A percentile compares a stretch with the other conserved stretches of the same genome.
Evolutionary conservation across 2,113 vertebrate species (phyloP).

Genomic region (Plestiodon gilberti): DNA sequence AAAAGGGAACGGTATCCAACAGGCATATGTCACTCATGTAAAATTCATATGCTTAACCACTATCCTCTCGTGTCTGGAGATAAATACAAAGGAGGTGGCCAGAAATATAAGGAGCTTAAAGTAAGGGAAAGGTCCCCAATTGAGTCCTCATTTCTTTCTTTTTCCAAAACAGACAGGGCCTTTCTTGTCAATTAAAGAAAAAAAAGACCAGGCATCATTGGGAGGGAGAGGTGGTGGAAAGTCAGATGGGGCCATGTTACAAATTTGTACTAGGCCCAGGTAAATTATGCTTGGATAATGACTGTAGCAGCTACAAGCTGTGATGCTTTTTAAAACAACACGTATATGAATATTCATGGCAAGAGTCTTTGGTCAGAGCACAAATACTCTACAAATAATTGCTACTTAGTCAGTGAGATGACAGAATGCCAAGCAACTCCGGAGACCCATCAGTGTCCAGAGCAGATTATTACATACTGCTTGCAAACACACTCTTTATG

Average conservation of each 20-base stretch:
- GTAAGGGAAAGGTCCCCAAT: neutral
- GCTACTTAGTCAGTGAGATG: constrained; percentile 18
- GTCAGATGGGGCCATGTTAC: too few relatives aligned
- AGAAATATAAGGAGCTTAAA: neutral
- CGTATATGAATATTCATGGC: neutral
- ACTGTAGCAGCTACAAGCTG: neutral
- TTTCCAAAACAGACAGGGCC: neutral
- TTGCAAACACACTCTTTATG: neutral
- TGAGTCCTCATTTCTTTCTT: neutral
- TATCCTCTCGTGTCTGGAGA: neutral
- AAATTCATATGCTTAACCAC: neutral
- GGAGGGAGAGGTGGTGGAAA: too few relatives aligned
- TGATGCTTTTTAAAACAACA: neutral
- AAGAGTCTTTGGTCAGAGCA: neutral
- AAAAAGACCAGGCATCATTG: neutral
- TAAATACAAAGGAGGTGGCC: neutral
- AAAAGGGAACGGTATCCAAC: neutral
- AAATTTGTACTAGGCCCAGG: neutral
- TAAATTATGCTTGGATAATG: neutral
- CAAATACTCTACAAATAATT: constrained; percentile 10
- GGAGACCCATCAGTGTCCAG: constrained; percentile 26
- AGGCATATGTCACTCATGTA: neutral
- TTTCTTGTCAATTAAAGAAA: neutral
- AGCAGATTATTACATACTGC: constrained; percentile 13
- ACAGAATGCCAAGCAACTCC: neutral